These are phyloP conservation scores for Poeciliopsis gracilis DNA, from an alignment of 2,797 vertebrate species.

Conservation along the genomic window DNA sequence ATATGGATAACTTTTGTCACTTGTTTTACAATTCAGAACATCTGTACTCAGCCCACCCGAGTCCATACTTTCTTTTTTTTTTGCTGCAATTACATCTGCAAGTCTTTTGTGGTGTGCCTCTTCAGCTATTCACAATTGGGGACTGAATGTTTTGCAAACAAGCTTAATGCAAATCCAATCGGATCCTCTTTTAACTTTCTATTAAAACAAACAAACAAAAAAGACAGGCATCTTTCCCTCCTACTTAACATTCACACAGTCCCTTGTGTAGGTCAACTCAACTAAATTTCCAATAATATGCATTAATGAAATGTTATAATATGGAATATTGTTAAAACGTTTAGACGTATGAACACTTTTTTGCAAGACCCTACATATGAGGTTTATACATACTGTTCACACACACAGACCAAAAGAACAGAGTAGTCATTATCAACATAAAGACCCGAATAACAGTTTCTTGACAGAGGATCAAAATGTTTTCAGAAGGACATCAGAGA, in stretches of 20 bases:
- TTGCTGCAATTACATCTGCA: not conserved
- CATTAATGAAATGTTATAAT: not conserved
- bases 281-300: not conserved
- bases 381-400: not conserved
- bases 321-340: not conserved
- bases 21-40: not conserved
- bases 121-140: not conserved
- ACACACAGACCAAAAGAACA: constrained; percentile 12
- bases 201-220: not conserved
- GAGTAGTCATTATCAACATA: constrained; percentile 15
- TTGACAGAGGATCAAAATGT: constrained; percentile 39
- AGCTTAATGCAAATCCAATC: not conserved
- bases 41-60: not conserved
- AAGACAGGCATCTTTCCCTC: not conserved
- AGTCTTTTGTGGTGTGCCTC: not conserved
- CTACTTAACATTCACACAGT: not conserved
- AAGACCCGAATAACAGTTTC: constrained; percentile 31
- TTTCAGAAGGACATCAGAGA: constrained; percentile 29
- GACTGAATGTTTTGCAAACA: not conserved
- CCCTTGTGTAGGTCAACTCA: not conserved
- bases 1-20: not conserved
- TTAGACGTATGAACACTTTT: not conserved
- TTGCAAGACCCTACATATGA: not conserved
- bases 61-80: not conserved
- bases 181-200: not conserved